Evolutionary conservation across 2,888 invertebrate genomes (phyloP), one percentile per base, ranked within the genome.

Genomic region (Nomada flava): DNA sequence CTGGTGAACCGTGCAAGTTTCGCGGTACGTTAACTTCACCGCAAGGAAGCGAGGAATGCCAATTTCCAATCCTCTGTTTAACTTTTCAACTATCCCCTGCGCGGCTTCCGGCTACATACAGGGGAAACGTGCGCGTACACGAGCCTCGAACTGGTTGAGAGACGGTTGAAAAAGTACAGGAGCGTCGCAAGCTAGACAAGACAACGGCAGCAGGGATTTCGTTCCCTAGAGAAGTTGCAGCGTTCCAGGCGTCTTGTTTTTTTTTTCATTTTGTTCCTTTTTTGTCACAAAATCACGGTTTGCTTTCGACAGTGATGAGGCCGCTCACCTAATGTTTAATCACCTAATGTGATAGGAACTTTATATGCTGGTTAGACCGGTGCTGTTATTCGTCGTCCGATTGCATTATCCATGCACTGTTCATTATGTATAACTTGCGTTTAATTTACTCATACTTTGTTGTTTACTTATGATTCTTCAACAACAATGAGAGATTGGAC

Each of bases 1-100:
- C 29, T 52, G 76, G 70, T 77, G 87, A 90, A 90, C 88, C 85
- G 86, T 88, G 86, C 83, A 89, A 90, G 88, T 91, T 91, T 84
- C 63, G 75, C 81, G 73, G 60, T 73, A 65, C 79, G 80, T 86
- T 88, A 87, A 86, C 89, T 87, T 76, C 69, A 36, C 69, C 63
- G 62, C 72, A 70, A 67, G 26, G 72, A 73, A 86, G 86, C 83
- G 88, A 87, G 88, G 89, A 91, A 90, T 87, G 88, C 87, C 89
- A 90, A 90, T 90, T 90, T 90, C 89, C 88, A 90, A 91, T 91
- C 87, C 72, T 86, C 83, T 89, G 88, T 86, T 90, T 89, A 91
- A 90, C 90, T 91, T 91, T 90, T 88, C 85, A 91, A 90, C 90
- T 89, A 87, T 76, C 87, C 69, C 5, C 79, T 10, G 44, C 62